phyloP scores from a whole-genome alignment of 2,888 invertebrate species.

The Beris chalybata region DNA sequence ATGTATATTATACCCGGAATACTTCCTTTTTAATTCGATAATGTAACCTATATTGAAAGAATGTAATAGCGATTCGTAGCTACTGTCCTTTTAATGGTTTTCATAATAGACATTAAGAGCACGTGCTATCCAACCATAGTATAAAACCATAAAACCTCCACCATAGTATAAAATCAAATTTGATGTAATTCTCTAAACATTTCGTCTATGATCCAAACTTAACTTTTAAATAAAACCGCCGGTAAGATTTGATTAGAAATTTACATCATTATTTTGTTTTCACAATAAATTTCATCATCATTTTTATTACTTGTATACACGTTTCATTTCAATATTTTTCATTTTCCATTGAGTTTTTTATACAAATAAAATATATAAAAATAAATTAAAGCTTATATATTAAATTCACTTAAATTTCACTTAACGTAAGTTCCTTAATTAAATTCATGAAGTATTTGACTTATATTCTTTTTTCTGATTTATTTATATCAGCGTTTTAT shows the following conservation, averaged over 20 bases:
- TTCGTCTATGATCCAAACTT: too few relatives aligned
- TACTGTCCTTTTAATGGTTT: too few relatives aligned
- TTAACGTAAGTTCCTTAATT: constrained; percentile 6
- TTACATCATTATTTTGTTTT: constrained; percentile 23
- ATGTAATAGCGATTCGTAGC: too few relatives aligned
- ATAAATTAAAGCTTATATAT: constrained; percentile 39
- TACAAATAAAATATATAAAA: constrained; percentile 40
- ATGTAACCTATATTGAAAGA: too few relatives aligned
- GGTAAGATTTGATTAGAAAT: constrained; percentile 37
- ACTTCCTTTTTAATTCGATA: too few relatives aligned
- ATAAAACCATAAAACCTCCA: too few relatives aligned
- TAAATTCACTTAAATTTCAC: constrained; percentile 18
- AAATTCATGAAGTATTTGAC: constrained; percentile 29
- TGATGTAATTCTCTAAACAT: too few relatives aligned
- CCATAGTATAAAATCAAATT: too few relatives aligned
- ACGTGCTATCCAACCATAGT: too few relatives aligned
- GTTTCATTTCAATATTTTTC: constrained; percentile 39
- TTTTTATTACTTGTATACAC: constrained; percentile 45
- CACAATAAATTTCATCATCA: constrained; percentile 3
- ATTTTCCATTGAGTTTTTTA: constrained; percentile 39
- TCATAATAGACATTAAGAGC: too few relatives aligned
- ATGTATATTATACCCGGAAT: too few relatives aligned
- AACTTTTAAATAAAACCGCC: constrained; percentile 39
- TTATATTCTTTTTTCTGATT: constrained; percentile 30
- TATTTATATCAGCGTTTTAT: constrained; percentile 27